Percentiles rank a stretch among this genome's conserved stretches.
Evolutionary conservation across 2,113 vertebrate species (phyloP).

Genomic region (Pseudolaguvia tuberculata): DNA sequence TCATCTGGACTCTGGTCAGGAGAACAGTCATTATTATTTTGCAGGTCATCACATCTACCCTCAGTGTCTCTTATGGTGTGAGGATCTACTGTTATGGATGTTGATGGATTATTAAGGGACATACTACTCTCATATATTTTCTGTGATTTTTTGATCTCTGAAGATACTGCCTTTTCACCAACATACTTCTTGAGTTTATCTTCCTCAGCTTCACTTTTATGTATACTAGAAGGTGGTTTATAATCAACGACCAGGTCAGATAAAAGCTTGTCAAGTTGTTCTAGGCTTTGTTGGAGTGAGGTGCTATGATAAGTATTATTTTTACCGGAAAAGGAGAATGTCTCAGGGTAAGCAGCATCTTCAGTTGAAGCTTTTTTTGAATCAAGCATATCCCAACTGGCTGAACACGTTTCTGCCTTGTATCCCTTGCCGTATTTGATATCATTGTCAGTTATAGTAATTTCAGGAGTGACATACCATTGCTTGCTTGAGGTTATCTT

Average conservation of each 20-base stretch:
- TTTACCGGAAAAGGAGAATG: slow-evolving; percentile 52
- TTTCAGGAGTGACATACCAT: slow-evolving; percentile 93
- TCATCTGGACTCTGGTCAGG: slow-evolving; percentile 90
- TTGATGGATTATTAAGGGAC: slow-evolving; percentile 79
- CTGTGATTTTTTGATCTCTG: slow-evolving; percentile 62
- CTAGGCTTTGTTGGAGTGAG: slow-evolving; percentile 86
- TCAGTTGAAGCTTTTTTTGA: slow-evolving; percentile 56
- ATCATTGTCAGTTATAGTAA: slow-evolving; percentile 97
- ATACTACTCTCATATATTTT: slow-evolving; percentile 59
- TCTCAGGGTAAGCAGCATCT: slow-evolving; percentile 56
- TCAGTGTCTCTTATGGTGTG: slow-evolving; percentile 64
- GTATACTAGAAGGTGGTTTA: slow-evolving; percentile 71
- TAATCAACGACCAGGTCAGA: slow-evolving; percentile 94
- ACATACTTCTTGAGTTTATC: slow-evolving; percentile 83
- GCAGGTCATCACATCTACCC: slow-evolving; percentile 62
- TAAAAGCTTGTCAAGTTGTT: slow-evolving; percentile 93
- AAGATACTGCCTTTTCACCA: slow-evolving; percentile 67
- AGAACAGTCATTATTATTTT: slow-evolving; percentile 75
- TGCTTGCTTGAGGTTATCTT: slow-evolving; percentile 69
- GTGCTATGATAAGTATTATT: slow-evolving; percentile 70
- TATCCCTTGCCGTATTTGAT: slow-evolving; percentile 68
- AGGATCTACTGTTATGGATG: slow-evolving; percentile 66
- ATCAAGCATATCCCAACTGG: slow-evolving; percentile 81
- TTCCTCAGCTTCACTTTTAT: slow-evolving; percentile 72
- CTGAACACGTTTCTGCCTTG: slow-evolving; percentile 70